phyloP scores from a whole-genome alignment of 2,888 invertebrate species.

The Patella caerulea region DNA sequence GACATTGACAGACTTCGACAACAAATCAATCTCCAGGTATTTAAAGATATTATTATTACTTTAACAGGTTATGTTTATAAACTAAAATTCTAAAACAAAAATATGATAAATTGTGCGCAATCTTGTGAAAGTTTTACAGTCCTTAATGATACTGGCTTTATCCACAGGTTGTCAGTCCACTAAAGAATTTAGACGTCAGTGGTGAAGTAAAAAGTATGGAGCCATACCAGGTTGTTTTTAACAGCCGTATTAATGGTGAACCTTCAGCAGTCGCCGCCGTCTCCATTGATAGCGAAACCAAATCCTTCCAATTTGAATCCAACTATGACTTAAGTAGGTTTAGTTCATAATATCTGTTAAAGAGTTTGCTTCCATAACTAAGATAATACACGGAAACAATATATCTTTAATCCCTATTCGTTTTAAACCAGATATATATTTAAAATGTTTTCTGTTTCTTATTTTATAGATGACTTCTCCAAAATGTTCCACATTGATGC shows the following conservation, averaged over 20 bases:
- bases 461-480: slow-evolving; percentile 41
- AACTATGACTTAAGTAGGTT: slow-evolving; percentile 45
- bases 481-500: slow-evolving; percentile 52
- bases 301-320: slow-evolving; percentile 32
- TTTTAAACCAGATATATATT: not conserved
- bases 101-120: not conserved
- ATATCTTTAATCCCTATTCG: not conserved
- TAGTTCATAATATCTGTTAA: not conserved
- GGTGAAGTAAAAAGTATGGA: slow-evolving; percentile 36
- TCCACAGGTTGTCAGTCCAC: slow-evolving; percentile 46
- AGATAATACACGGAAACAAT: too few species aligned
- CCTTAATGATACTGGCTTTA: not conserved
- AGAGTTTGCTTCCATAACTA: too few species aligned
- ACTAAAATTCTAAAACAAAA: too few species aligned
- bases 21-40: slow-evolving; percentile 47
- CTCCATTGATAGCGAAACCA: not conserved
- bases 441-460: slow-evolving; percentile 23
- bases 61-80: too few species aligned
- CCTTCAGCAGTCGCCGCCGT: slow-evolving; percentile 4
- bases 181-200: slow-evolving; percentile 46
- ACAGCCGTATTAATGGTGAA: slow-evolving; percentile 7
- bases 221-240: slow-evolving; percentile 31
- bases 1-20: slow-evolving; percentile 44
- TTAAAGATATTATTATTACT: too few species aligned
- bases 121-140: not conserved